A percentile compares a stretch with the other conserved stretches of the same genome.
phyloP scores from a whole-genome alignment of 2,113 vertebrate genomes.

The Ictalurus furcatus region DNA sequence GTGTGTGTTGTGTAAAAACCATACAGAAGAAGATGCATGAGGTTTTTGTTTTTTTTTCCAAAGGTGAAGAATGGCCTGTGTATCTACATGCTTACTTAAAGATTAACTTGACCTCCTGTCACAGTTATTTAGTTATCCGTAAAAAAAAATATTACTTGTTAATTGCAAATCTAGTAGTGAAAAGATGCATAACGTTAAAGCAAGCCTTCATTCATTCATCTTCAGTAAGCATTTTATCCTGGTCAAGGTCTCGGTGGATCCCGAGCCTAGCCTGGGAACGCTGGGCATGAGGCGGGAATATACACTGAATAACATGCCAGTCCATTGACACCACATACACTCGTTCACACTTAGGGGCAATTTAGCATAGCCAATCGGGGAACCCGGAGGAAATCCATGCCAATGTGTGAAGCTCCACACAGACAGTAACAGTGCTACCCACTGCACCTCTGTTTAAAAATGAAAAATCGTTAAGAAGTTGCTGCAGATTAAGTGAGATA shows the following conservation, averaged over 20 bases:
- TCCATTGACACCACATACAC: background rate
- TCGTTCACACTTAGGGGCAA: background rate
- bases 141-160: background rate
- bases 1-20: background rate
- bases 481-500: background rate
- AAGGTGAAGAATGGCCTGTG: background rate
- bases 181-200: background rate
- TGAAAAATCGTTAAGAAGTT: too few species aligned
- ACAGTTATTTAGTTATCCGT: background rate
- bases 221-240: background rate
- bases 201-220: background rate
- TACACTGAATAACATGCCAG: background rate
- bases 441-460: too few species aligned
- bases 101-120: background rate
- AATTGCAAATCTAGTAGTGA: background rate
- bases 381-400: too few species aligned
- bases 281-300: background rate
- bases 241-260: background rate
- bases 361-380: background rate
- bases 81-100: background rate
- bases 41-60: background rate
- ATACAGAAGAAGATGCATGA: background rate
- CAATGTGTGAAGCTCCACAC: too few species aligned
- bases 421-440: too few species aligned
- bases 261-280: background rate